A percentile compares a stretch with the other conserved stretches of the same genome.
phyloP scores from a whole-genome alignment of 1,140 invertebrate genomes.

The Drosophila sp. region DNA sequence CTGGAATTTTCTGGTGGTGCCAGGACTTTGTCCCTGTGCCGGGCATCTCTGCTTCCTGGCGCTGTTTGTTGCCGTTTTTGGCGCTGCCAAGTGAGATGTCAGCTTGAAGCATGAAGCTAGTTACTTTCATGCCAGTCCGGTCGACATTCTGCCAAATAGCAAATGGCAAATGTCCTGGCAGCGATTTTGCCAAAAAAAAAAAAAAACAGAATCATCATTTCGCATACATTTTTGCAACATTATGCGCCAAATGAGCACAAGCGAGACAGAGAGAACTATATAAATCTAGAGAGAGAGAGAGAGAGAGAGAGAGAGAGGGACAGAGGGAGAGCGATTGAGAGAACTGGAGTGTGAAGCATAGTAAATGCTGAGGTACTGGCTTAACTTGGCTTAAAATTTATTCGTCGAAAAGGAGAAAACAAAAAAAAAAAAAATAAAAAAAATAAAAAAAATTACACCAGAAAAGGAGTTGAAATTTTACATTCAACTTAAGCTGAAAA shows the following conservation, averaged over 20 bases:
- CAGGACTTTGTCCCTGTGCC: background rate
- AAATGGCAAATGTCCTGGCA: conserved; percentile 31
- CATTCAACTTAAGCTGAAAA: conserved; percentile 41
- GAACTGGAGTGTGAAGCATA: background rate
- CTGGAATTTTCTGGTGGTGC: background rate
- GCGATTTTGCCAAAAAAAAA: conserved; percentile 20
- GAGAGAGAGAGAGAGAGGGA: background rate
- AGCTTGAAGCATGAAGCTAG: conserved; percentile 40
- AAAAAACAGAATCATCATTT: conserved; percentile 43
- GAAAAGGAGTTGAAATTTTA: conserved; percentile 30
- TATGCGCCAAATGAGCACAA: conserved; percentile 4
- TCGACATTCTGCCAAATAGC: conserved; percentile 15
- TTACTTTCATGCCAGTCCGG: conserved; percentile 10
- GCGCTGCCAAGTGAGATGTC: conserved; percentile 64
- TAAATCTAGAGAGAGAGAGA: no score
- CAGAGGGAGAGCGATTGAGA: background rate
- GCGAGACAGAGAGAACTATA: background rate
- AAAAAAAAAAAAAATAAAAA: conserved; percentile 1
- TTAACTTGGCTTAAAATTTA: conserved; percentile 50
- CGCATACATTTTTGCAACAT: conserved; percentile 74
- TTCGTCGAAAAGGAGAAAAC: conserved; percentile 22
- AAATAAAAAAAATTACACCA: no score
- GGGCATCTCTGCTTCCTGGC: conserved; percentile 16
- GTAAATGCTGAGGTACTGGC: conserved; percentile 40
- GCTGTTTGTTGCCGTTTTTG: conserved; percentile 25